Percentiles rank a stretch among this genome's conserved stretches.
phyloP scores from a whole-genome alignment of 2,113 vertebrate species.

The Catharus fuscescens region DNA sequence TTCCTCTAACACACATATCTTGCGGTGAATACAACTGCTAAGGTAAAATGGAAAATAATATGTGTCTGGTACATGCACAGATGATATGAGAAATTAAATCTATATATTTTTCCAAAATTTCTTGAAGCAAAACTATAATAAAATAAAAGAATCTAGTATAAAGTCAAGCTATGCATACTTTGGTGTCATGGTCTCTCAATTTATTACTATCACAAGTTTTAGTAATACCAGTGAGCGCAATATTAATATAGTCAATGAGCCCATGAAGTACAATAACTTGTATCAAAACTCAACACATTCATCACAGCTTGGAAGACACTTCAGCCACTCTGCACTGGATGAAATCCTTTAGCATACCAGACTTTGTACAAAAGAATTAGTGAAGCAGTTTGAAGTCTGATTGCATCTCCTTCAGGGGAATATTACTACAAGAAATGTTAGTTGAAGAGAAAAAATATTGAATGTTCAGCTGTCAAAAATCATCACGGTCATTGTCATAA shows the following conservation, averaged over 20 bases:
- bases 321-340: neutral
- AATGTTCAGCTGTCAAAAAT: neutral
- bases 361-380: neutral
- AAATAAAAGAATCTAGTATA: neutral
- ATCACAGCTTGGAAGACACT: neutral
- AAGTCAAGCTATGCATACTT: neutral
- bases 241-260: neutral
- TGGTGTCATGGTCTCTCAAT: neutral
- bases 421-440: neutral
- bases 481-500: neutral
- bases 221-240: neutral
- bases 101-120: neutral
- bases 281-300: neutral
- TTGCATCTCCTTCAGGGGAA: neutral
- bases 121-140: neutral
- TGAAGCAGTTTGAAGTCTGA: neutral
- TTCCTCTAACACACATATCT: neutral
- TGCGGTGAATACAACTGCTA: neutral
- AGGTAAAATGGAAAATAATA: neutral
- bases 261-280: neutral
- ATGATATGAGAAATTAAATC: neutral
- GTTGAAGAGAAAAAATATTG: neutral
- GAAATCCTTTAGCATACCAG: neutral
- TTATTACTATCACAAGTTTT: neutral
- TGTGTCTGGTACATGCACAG: neutral